A percentile compares a stretch with the other conserved stretches of the same genome.
These are phyloP conservation scores for Martes martes DNA, from an alignment of 2,113 vertebrate genomes.

Conservation along the genomic window DNA sequence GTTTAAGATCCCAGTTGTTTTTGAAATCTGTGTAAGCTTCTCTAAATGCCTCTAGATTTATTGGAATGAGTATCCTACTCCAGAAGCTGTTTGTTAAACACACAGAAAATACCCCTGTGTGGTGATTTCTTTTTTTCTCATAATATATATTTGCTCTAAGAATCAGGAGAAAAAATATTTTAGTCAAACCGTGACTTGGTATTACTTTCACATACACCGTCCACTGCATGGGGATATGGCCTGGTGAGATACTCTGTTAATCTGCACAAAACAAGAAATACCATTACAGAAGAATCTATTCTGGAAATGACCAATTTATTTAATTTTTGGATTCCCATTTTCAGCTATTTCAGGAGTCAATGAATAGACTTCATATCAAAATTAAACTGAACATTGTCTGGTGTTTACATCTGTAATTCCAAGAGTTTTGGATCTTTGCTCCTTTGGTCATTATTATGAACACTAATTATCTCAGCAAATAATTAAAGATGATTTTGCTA, in stretches of 20 bases:
- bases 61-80: neutral
- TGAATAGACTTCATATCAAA: neutral
- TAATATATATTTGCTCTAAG: neutral
- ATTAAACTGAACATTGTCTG: neutral
- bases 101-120: neutral
- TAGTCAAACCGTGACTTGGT: neutral
- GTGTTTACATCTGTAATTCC: neutral
- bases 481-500: neutral
- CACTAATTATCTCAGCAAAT: neutral
- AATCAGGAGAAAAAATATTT: neutral
- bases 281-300: neutral
- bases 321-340: neutral
- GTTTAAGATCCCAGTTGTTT: neutral
- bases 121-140: neutral
- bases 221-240: neutral
- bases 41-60: neutral
- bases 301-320: neutral
- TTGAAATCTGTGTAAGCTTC: neutral
- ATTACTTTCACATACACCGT: neutral
- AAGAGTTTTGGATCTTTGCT: neutral
- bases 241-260: neutral
- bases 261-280: neutral
- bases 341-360: neutral
- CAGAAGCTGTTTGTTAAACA: neutral
- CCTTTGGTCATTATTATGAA: neutral